Conservation (phyloP, 2,797 vertebrate genomes). For the Phoebastria nigripes region DNA sequence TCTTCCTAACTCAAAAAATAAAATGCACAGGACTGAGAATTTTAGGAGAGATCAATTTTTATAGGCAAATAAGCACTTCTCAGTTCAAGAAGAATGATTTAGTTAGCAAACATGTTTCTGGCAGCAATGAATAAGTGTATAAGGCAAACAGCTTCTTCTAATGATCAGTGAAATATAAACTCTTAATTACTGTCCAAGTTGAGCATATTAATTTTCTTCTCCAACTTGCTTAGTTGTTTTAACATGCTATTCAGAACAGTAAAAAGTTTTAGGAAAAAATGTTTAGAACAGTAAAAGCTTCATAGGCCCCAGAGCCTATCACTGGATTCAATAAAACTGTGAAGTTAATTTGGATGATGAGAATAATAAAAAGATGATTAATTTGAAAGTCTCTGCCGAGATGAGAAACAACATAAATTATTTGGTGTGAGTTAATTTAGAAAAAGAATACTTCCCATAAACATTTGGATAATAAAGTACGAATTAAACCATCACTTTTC, state of each 20-base stretch:
- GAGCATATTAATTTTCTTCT: neutral
- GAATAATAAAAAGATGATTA: constrained; percentile 41
- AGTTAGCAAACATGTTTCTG: neutral
- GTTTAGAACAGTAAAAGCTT: constrained; percentile 4
- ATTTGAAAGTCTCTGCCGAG: constrained; percentile 4
- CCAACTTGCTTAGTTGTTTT: neutral
- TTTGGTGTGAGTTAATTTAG: neutral
- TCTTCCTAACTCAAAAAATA: neutral
- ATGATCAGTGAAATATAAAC: neutral
- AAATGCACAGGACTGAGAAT: neutral
- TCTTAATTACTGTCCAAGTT: neutral
- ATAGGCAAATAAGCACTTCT: neutral
- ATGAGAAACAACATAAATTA: constrained; percentile 1
- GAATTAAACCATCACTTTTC: neutral
- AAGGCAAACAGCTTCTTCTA: neutral
- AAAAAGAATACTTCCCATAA: neutral
- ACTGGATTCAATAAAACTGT: neutral
- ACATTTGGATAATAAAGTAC: constrained; percentile 4
- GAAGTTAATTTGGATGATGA: constrained; percentile 27
- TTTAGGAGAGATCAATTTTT: neutral
- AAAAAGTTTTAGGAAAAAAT: neutral
- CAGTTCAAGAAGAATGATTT: neutral
- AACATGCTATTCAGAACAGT: neutral
- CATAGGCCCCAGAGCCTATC: neutral
- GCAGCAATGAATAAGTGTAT: neutral